Percentiles rank a stretch among this genome's conserved stretches.
phyloP scores from a whole-genome alignment of 2,113 vertebrate genomes.

The Butorides virescens region DNA sequence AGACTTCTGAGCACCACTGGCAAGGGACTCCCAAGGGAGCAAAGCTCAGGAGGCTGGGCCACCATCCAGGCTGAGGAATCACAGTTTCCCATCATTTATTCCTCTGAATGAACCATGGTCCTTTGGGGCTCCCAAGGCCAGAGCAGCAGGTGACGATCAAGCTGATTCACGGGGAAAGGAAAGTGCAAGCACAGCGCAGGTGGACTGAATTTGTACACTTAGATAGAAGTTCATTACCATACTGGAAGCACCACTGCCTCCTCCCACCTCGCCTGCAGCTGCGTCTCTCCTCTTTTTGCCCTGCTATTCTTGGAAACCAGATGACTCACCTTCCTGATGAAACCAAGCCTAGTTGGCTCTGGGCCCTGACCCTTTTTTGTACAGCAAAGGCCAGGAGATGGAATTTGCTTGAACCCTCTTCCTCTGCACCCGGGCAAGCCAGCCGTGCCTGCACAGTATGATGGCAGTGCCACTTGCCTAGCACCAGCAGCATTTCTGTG shows the following conservation, averaged over 20 bases:
- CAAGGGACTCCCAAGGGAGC: not conserved
- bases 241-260: not conserved
- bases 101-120: not conserved
- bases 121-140: not conserved
- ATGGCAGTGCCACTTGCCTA: not conserved
- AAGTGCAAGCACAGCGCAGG: conserved; percentile 15
- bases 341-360: conserved; percentile 7
- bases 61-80: not conserved
- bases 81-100: not conserved
- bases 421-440: not conserved
- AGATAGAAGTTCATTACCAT: not conserved
- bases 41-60: not conserved
- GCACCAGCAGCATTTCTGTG: not conserved
- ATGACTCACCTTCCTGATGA: conserved; percentile 18
- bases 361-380: not conserved
- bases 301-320: not conserved
- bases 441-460: not conserved
- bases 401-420: not conserved
- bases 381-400: not conserved
- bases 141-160: conserved; percentile 17
- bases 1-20: not conserved
- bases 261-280: conserved; percentile 4
- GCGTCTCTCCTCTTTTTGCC: not conserved
- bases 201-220: not conserved
- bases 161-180: not conserved